Conservation (phyloP, 2,113 vertebrate species). For the Turnix velox region DNA sequence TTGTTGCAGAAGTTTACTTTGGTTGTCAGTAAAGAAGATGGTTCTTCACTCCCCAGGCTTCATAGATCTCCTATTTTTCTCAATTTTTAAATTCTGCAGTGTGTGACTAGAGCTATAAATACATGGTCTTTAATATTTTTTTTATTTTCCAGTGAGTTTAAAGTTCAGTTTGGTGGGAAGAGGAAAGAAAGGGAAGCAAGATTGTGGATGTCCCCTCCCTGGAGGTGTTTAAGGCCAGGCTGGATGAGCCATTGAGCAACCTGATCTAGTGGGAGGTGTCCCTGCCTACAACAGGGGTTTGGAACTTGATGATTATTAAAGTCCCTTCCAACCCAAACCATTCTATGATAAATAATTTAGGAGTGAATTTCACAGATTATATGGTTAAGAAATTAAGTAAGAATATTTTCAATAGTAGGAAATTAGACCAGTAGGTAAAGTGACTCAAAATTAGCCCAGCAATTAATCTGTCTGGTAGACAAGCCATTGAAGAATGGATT, state of each 20-base stretch:
- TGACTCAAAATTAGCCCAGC: not conserved
- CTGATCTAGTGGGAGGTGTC: too few relatives aligned
- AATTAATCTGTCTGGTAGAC: constrained; percentile 42
- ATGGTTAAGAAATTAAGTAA: not conserved
- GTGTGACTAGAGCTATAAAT: not conserved
- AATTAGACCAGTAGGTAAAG: constrained; percentile 12
- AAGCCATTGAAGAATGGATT: constrained; percentile 35
- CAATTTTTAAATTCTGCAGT: not conserved
- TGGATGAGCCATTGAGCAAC: too few relatives aligned
- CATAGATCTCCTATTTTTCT: not conserved
- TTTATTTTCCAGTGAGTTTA: not conserved
- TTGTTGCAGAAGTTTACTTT: not conserved
- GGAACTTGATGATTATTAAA: too few relatives aligned
- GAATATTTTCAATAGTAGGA: not conserved
- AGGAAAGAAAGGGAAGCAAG: not conserved
- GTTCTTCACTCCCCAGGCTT: not conserved
- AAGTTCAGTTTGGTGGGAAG: not conserved
- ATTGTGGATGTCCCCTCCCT: too few relatives aligned
- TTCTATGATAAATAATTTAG: not conserved
- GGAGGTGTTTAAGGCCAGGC: too few relatives aligned
- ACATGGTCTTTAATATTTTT: not conserved
- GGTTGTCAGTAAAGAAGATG: not conserved
- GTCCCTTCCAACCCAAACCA: too few relatives aligned
- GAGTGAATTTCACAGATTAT: constrained; percentile 1
- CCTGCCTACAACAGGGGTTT: too few relatives aligned